phyloP scores from a whole-genome alignment of 2,888 invertebrate genomes.

The Patella depressa region DNA sequence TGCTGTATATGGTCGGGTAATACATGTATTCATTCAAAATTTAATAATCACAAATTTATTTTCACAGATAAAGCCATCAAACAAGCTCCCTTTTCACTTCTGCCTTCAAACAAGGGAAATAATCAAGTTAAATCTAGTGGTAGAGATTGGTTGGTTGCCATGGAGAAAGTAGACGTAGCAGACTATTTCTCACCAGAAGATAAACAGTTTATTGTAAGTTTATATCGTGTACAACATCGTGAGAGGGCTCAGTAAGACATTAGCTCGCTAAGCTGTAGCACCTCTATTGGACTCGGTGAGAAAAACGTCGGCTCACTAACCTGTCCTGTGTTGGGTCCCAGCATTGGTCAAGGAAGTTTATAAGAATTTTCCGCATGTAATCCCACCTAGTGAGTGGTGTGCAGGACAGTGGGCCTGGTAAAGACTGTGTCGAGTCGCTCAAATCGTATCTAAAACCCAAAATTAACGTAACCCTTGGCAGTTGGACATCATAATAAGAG shows the following conservation, averaged over 20 bases:
- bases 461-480: too few relatives aligned
- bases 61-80: background rate
- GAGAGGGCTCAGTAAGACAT: background rate
- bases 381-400: too few relatives aligned
- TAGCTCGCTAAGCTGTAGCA: background rate
- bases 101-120: conserved; percentile 42
- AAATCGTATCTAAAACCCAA: too few relatives aligned
- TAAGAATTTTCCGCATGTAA: too few relatives aligned
- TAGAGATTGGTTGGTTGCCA: conserved; percentile 53
- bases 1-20: too few relatives aligned
- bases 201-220: conserved; percentile 48
- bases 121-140: conserved; percentile 29
- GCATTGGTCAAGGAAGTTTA: background rate
- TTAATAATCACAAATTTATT: background rate
- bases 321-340: background rate
- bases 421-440: too few relatives aligned
- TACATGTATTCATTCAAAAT: too few relatives aligned
- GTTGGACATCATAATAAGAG: too few relatives aligned
- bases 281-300: too few relatives aligned
- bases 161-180: conserved; percentile 57
- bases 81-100: conserved; percentile 42
- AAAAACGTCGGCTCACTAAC: too few relatives aligned
- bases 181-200: conserved; percentile 52
- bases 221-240: background rate
- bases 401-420: too few relatives aligned